phyloP scores from a whole-genome alignment of 2,797 vertebrate species.

The Poeciliopsis turneri region DNA sequence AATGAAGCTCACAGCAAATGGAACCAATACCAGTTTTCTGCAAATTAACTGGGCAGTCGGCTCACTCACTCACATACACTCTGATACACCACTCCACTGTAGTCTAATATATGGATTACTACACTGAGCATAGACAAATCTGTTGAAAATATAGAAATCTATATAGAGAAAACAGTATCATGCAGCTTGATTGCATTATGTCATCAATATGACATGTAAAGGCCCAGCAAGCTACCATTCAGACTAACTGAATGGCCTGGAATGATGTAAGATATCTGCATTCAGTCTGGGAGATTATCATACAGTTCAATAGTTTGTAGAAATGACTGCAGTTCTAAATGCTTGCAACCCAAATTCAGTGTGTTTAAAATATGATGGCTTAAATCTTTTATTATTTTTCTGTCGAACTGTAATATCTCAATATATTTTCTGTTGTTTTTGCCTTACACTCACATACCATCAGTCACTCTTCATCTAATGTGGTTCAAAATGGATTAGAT shows the following conservation, averaged over 20 bases:
- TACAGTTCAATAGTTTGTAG: constrained; percentile 11
- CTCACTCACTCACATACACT: constrained; percentile 20
- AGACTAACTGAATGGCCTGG: background rate
- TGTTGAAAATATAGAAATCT: constrained; percentile 58
- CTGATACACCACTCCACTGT: constrained; percentile 22
- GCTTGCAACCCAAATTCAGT: constrained; percentile 2
- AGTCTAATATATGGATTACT: constrained; percentile 69
- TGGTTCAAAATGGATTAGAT: constrained; percentile 21
- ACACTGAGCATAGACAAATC: constrained; percentile 69
- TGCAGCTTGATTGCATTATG: constrained; percentile 49
- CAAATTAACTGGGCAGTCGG: constrained; percentile 19
- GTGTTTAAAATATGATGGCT: constrained; percentile 11
- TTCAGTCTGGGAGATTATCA: constrained; percentile 10
- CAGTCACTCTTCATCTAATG: constrained; percentile 2
- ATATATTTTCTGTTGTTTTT: constrained; percentile 6
- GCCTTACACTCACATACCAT: constrained; percentile 2
- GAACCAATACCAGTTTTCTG: constrained; percentile 8
- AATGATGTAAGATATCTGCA: background rate
- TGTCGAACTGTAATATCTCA: constrained; percentile 19
- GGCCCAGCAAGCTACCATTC: constrained; percentile 39
- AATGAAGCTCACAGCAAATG: constrained; percentile 70
- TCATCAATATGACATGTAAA: constrained; percentile 60
- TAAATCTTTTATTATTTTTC: constrained; percentile 9
- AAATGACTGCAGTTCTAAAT: constrained; percentile 9
- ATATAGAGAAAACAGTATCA: background rate